These are phyloP conservation scores for Agriotes lineatus DNA, from an alignment of 2,888 invertebrate species.

Conservation along the genomic window DNA sequence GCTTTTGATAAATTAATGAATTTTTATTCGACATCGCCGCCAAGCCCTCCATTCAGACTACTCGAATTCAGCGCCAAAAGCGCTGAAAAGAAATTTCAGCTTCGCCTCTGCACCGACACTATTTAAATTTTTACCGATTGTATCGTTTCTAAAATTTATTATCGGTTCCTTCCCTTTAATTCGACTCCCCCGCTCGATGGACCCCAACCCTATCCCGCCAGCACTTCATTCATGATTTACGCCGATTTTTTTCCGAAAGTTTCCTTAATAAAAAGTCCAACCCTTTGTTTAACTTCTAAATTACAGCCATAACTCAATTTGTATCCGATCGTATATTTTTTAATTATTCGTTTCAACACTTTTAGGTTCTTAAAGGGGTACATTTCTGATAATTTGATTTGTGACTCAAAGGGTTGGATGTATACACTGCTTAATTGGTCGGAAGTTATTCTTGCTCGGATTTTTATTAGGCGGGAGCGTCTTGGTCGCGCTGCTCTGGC, in stretches of 20 bases:
- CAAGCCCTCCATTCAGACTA: slow-evolving; percentile 25
- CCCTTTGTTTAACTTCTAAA: slow-evolving; percentile 65
- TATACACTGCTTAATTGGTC: slow-evolving; percentile 45
- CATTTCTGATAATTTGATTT: slow-evolving; percentile 63
- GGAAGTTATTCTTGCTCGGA: slow-evolving; percentile 42
- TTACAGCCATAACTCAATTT: slow-evolving; percentile 66
- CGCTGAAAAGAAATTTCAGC: slow-evolving; percentile 34
- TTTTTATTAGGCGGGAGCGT: slow-evolving; percentile 2
- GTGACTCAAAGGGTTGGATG: slow-evolving; percentile 51
- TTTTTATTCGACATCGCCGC: slow-evolving; percentile 51
- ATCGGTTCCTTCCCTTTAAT: slow-evolving; percentile 41
- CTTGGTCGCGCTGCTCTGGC: not conserved
- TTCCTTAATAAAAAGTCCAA: slow-evolving; percentile 54
- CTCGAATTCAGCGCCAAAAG: slow-evolving; percentile 16
- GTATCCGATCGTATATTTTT: slow-evolving; percentile 67
- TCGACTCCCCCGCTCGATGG: slow-evolving; percentile 46
- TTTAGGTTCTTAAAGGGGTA: slow-evolving; percentile 54
- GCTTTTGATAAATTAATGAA: slow-evolving; percentile 59
- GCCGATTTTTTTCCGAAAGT: slow-evolving; percentile 54
- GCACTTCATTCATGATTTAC: slow-evolving; percentile 63
- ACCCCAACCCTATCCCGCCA: slow-evolving; percentile 50
- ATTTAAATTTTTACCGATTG: slow-evolving; percentile 38
- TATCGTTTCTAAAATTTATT: slow-evolving; percentile 41
- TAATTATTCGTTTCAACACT: slow-evolving; percentile 65
- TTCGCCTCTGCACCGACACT: slow-evolving; percentile 8